phyloP scores from a whole-genome alignment of 2,113 vertebrate species.

The Odontophorus gujanensis region DNA sequence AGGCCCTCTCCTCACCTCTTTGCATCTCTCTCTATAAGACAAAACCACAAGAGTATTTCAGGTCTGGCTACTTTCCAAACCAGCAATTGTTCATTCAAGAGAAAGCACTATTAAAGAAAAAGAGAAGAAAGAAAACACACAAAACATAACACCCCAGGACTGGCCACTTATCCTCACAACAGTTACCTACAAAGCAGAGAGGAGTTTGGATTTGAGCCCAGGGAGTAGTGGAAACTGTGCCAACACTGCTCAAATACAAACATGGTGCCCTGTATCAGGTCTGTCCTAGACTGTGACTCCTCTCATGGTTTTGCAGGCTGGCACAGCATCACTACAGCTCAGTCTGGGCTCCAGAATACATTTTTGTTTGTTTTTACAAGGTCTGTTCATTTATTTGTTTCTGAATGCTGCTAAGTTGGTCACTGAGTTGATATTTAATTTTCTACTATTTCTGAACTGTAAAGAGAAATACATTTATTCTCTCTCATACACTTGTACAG shows the following conservation, averaged over 20 bases:
- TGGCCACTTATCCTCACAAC: fast-evolving
- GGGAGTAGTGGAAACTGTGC: background rate
- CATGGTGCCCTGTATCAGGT: background rate
- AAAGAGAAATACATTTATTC: background rate
- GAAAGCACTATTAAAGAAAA: background rate
- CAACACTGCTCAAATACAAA: fast-evolving
- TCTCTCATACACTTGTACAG: background rate
- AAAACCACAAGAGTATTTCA: background rate
- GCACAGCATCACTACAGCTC: background rate
- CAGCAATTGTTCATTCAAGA: fast-evolving
- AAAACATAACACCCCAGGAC: background rate
- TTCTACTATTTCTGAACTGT: background rate
- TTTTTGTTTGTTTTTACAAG: background rate
- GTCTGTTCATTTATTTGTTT: background rate
- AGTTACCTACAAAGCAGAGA: background rate
- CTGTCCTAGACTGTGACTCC: background rate
- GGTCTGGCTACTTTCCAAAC: background rate
- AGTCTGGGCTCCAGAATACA: background rate
- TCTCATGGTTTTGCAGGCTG: background rate
- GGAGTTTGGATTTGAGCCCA: background rate
- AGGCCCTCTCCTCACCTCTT: background rate
- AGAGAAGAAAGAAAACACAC: background rate
- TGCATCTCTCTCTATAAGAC: background rate
- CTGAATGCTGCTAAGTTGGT: background rate
- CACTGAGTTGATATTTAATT: background rate